These are phyloP conservation scores for Carposina sasakii DNA, from an alignment of 1,140 invertebrate genomes.

Conservation along the genomic window DNA sequence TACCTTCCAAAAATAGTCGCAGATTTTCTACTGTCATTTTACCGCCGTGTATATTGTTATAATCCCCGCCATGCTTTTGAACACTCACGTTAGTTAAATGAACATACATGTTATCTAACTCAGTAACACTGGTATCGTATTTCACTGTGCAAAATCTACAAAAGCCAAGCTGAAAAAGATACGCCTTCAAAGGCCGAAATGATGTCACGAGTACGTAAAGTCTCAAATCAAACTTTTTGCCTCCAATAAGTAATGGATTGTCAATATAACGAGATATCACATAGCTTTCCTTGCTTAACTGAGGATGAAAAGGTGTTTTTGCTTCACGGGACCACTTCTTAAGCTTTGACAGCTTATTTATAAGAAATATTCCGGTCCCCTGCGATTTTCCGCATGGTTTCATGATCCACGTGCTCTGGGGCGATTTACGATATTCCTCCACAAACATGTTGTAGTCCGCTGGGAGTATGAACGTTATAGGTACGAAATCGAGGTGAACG, in stretches of 20 bases:
- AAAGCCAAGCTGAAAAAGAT: constrained; percentile 87
- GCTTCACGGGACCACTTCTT: constrained; percentile 91
- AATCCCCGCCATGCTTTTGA: constrained; percentile 91
- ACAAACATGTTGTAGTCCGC: constrained; percentile 98
- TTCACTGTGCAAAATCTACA: constrained; percentile 88
- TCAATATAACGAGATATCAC: constrained; percentile 93
- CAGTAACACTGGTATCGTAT: constrained; percentile 84
- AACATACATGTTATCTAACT: constrained; percentile 88
- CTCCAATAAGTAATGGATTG: constrained; percentile 88
- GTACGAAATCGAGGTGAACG: constrained; percentile 91
- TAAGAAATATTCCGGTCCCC: constrained; percentile 89
- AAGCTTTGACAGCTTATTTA: constrained; percentile 91
- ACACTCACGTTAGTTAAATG: constrained; percentile 92
- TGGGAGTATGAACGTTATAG: constrained; percentile 94
- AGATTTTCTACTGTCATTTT: constrained; percentile 96
- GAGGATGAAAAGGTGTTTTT: constrained; percentile 87
- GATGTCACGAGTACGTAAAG: constrained; percentile 90
- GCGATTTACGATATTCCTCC: constrained; percentile 95
- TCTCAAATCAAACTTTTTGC: constrained; percentile 90
- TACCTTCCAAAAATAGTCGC: constrained; percentile 91
- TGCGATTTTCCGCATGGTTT: constrained; percentile 96
- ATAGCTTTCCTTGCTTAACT: constrained; percentile 88
- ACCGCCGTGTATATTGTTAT: constrained; percentile 94
- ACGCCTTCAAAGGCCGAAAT: constrained; percentile 85
- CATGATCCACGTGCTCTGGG: constrained; percentile 97